Evolutionary conservation across 2,113 vertebrate species (phyloP), one percentile per base, ranked within the genome.

Genomic region (Cervus canadensis): DNA sequence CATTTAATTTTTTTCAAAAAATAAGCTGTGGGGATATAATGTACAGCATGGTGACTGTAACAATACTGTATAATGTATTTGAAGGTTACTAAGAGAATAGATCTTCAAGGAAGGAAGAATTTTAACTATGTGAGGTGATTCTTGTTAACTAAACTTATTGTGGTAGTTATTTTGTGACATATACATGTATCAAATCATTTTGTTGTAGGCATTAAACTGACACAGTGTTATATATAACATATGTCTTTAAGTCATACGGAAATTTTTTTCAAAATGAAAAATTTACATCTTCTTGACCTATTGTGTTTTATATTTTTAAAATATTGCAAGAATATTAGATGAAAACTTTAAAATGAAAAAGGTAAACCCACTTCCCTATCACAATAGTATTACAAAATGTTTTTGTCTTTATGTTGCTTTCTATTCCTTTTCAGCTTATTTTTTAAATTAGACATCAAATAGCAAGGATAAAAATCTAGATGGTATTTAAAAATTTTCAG

Each of bases 351-450:
- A 91, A 94, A 56, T 52, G 36, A 30, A 89, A 82, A 78, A 45
- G 36, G 33, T 85, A 95, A 40, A 36, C 14, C 59, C 4, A 45
- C 57, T 91, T 2, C 45, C 36, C 36, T 62, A 60, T 92, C 33
- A 64, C 5, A 28, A 7, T 40, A 82, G 14, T 62, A 9, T 76
- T 56, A 40, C 36, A 94, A 79, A 81, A 43, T 87, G n/a, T 48
- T 91, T 95, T 94, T 17, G 6, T 91, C 19, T 83, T 87, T 96
- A 59, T 64, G 8, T 67, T 84, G 17, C 50, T 91, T 95, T 94
- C 23, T 88, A 6, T 56, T 88, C 54, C 79, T 95, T 91, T 36
- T 16, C 9, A 28, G 25, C 36, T 83, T 87, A 48, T 45, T 87
- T 88, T 91, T 57, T 12, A 33, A 87, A 36, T 85, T 87, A 79